Evolutionary conservation across 2,113 vertebrate genomes (phyloP).

Genomic region (Plotosus lineatus): DNA sequence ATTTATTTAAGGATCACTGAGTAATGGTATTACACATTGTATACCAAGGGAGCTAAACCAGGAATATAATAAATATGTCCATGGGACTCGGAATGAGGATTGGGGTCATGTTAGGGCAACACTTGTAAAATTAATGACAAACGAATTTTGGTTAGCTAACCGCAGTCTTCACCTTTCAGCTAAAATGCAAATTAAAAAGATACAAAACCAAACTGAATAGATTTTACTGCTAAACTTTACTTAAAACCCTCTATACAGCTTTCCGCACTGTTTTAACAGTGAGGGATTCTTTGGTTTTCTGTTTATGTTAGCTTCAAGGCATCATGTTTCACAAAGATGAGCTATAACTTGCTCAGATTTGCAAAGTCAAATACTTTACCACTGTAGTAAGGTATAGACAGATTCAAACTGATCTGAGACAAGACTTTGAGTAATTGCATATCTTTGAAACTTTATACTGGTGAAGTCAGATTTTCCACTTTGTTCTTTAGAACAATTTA

Average conservation of each 20-base stretch:
- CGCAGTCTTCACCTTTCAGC: background rate
- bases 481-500: background rate
- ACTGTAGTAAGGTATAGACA: constrained; percentile 14
- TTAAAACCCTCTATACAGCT: background rate
- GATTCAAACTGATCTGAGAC: constrained; percentile 29
- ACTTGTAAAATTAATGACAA: constrained; percentile 1
- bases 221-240: background rate
- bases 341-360: constrained; percentile 43
- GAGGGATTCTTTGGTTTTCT: constrained; percentile 10
- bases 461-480: background rate
- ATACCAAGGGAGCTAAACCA: constrained; percentile 16
- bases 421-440: constrained; percentile 34
- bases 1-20: constrained; percentile 1
- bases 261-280: background rate
- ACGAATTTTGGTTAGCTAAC: constrained; percentile 3
- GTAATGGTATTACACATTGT: background rate
- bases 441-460: background rate
- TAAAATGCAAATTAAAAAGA: background rate
- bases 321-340: constrained; percentile 34
- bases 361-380: constrained; percentile 39
- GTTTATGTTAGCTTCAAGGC: constrained; percentile 14
- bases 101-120: background rate
- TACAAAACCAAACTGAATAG: background rate
- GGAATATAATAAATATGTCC: background rate
- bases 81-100: background rate